These are phyloP conservation scores for Sinohyriopsis cumingii DNA, from an alignment of 2,888 invertebrate genomes.

Conservation along the genomic window DNA sequence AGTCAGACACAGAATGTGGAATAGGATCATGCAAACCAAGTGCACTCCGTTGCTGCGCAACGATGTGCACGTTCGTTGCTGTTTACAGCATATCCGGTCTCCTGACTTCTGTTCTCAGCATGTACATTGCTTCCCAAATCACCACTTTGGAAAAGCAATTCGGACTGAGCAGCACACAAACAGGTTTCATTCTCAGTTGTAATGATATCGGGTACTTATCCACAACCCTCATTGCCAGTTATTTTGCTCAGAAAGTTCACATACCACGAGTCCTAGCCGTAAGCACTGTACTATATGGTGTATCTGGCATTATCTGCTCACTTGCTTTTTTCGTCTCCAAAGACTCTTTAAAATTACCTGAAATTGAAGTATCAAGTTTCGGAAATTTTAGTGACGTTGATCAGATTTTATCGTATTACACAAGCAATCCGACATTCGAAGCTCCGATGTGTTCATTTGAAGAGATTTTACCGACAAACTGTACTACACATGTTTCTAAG, in stretches of 20 bases:
- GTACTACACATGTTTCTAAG: no score
- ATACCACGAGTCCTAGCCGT: constrained; percentile 36
- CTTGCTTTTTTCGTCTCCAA: constrained; percentile 33
- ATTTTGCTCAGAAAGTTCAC: constrained; percentile 37
- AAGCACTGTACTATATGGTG: constrained; percentile 34
- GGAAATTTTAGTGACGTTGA: no score
- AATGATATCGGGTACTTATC: constrained; percentile 59
- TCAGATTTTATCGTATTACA: no score
- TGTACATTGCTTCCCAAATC: constrained; percentile 48
- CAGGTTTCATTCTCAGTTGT: constrained; percentile 55
- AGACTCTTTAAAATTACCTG: constrained; percentile 7
- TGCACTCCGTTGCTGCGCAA: constrained; percentile 31
- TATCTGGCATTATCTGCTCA: constrained; percentile 39
- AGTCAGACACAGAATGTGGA: constrained; percentile 42
- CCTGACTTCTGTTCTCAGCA: constrained; percentile 35
- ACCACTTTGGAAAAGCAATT: constrained; percentile 58
- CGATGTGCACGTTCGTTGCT: constrained; percentile 31
- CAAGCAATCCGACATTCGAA: no score
- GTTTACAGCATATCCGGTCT: constrained; percentile 38
- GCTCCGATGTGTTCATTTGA: no score
- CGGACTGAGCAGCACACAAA: constrained; percentile 54
- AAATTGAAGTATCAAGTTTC: no score
- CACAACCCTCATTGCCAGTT: constrained; percentile 42
- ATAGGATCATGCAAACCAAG: constrained; percentile 28
- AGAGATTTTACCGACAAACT: no score